Percentiles rank a stretch among this genome's conserved stretches.
Conservation (phyloP, 2,113 vertebrate genomes). For the Cebus imitator region DNA sequence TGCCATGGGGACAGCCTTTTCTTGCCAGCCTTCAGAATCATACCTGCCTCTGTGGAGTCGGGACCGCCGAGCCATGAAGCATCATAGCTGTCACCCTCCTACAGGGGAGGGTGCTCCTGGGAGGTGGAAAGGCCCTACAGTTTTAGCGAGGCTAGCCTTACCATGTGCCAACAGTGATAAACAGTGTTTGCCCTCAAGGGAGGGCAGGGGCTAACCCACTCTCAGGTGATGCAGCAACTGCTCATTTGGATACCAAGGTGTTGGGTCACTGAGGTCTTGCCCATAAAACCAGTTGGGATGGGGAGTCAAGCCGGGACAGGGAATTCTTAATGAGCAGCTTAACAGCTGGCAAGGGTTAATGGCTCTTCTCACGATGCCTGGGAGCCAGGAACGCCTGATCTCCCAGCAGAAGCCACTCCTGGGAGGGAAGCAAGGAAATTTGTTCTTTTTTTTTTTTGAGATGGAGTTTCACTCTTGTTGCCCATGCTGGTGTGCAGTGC, state of each 20-base stretch:
- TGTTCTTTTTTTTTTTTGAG: not conserved
- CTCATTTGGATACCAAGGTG: not conserved
- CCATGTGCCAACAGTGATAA: fast-evolving
- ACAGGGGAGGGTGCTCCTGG: not conserved
- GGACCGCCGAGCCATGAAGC: not conserved
- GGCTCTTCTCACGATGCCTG: not conserved
- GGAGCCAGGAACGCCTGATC: not conserved
- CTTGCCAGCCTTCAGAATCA: not conserved
- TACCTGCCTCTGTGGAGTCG: not conserved
- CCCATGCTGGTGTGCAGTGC: too few relatives aligned
- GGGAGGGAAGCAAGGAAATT: not conserved
- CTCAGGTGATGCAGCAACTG: not conserved
- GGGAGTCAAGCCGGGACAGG: not conserved
- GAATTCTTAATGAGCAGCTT: not conserved
- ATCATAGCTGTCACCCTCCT: not conserved
- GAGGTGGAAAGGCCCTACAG: not conserved
- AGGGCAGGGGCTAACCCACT: not conserved
- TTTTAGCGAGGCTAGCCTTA: not conserved
- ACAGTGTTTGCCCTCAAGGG: not conserved
- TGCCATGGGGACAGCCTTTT: conserved; percentile 49
- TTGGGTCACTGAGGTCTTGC: not conserved
- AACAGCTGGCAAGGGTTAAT: not conserved
- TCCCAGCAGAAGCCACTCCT: fast-evolving
- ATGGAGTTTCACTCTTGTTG: too few relatives aligned
- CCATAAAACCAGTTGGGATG: not conserved